These are phyloP conservation scores for Sciurus carolinensis DNA, from an alignment of 2,797 vertebrate species.

Conservation along the genomic window DNA sequence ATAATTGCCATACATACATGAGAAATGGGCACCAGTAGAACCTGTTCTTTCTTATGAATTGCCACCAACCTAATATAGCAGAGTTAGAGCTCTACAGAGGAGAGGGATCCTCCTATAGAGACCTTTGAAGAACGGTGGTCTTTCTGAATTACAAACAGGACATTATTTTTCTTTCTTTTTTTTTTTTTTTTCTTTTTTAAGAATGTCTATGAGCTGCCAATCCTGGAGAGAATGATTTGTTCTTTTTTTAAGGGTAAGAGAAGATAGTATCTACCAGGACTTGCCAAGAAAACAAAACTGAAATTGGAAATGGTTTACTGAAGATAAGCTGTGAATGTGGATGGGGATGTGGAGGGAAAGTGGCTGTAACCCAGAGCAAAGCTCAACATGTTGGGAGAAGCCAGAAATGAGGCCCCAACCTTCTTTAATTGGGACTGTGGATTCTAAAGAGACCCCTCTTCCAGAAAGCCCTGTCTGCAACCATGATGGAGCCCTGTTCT, in stretches of 20 bases:
- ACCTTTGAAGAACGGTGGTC: conserved; percentile 64
- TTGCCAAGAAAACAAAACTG: background rate
- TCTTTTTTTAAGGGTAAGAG: background rate
- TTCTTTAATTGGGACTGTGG: background rate
- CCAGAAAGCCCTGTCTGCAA: background rate
- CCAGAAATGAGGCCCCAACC: background rate
- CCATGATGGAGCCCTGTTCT: background rate
- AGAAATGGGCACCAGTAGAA: background rate
- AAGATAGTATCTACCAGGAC: background rate
- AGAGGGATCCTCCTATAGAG: conserved; percentile 63
- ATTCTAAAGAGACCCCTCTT: background rate
- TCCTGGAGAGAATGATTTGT: background rate
- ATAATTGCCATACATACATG: conserved; percentile 61
- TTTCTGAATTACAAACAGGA: conserved; percentile 72
- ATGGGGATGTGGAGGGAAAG: background rate
- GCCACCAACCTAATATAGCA: conserved; percentile 68
- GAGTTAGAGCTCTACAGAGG: conserved; percentile 67
- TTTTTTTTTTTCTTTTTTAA: background rate
- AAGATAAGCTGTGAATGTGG: background rate
- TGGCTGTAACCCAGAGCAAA: background rate
- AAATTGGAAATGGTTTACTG: conserved; percentile 4
- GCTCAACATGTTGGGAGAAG: background rate
- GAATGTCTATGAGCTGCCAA: background rate
- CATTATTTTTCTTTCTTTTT: background rate
- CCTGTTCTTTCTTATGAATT: background rate